Evolutionary conservation across 2,113 vertebrate genomes (phyloP).

Genomic region (Otocyon megalotis): DNA sequence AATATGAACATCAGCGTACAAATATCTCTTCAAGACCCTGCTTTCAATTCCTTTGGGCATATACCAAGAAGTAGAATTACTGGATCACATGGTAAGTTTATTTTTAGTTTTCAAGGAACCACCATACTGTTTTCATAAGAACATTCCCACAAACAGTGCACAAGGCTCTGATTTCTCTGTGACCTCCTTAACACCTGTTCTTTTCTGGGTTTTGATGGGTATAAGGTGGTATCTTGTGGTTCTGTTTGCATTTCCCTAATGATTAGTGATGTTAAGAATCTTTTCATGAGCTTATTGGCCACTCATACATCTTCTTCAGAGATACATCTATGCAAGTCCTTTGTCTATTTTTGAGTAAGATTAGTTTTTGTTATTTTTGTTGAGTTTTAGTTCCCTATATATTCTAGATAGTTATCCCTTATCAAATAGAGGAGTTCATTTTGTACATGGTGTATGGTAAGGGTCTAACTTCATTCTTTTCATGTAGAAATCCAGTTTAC

Average conservation of each 20-base stretch:
- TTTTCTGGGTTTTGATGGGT: neutral
- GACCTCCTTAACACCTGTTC: neutral
- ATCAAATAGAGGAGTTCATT: neutral
- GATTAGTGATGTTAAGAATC: neutral
- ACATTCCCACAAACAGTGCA: neutral
- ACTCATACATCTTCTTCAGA: neutral
- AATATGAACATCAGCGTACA: neutral
- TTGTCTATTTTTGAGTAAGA: neutral
- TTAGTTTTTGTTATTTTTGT: neutral
- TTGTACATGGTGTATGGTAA: neutral
- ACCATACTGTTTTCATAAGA: neutral
- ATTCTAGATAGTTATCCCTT: neutral
- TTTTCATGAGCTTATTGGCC: neutral
- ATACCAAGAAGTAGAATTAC: neutral
- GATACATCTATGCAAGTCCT: neutral
- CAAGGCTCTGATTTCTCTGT: neutral
- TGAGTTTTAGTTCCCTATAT: neutral
- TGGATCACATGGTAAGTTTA: neutral
- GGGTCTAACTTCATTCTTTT: neutral
- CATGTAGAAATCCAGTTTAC: neutral
- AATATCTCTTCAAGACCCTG: neutral
- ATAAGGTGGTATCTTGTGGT: neutral
- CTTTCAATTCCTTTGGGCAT: neutral
- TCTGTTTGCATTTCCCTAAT: neutral
- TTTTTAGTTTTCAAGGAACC: neutral